These are phyloP conservation scores for Latrodectus geometricus DNA, from an alignment of 1,140 invertebrate genomes.

Conservation along the genomic window DNA sequence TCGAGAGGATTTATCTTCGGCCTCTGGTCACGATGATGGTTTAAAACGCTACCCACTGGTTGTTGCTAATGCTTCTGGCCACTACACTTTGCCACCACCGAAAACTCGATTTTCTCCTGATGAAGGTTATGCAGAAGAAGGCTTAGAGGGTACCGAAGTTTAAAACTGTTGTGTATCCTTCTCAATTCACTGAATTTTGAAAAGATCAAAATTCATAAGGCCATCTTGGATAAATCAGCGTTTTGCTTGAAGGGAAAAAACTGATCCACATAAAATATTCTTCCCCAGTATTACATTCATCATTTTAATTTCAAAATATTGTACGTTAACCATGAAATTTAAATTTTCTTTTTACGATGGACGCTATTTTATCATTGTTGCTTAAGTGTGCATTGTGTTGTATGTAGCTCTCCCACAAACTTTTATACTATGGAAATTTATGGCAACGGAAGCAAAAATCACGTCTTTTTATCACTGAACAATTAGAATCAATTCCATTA, in stretches of 20 bases:
- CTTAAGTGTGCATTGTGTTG: not conserved
- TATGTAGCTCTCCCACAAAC: conserved; percentile 7
- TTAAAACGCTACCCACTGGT: conserved; percentile 51
- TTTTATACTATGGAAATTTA: conserved; percentile 42
- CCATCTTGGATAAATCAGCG: conserved; percentile 36
- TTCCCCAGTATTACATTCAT: conserved; percentile 47
- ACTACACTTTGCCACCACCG: conserved; percentile 62
- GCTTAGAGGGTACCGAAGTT: conserved; percentile 85
- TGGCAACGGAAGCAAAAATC: not conserved
- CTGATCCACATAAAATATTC: conserved; percentile 10
- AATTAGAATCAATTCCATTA: conserved; percentile 14
- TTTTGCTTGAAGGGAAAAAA: not conserved
- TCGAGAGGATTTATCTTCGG: conserved; percentile 27
- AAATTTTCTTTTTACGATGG: conserved; percentile 21
- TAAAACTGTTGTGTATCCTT: conserved; percentile 69
- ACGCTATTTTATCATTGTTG: conserved; percentile 28
- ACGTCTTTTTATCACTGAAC: conserved; percentile 13
- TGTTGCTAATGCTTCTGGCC: conserved; percentile 55
- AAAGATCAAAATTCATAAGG: not conserved
- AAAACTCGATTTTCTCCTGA: conserved; percentile 80
- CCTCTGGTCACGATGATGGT: conserved; percentile 30
- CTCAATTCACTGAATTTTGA: not conserved
- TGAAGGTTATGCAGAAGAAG: conserved; percentile 87
- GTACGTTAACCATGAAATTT: not conserved
- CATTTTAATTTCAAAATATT: conserved; percentile 18